These are phyloP conservation scores for Bos indicus DNA, from an alignment of 2,113 vertebrate species.

Conservation along the genomic window DNA sequence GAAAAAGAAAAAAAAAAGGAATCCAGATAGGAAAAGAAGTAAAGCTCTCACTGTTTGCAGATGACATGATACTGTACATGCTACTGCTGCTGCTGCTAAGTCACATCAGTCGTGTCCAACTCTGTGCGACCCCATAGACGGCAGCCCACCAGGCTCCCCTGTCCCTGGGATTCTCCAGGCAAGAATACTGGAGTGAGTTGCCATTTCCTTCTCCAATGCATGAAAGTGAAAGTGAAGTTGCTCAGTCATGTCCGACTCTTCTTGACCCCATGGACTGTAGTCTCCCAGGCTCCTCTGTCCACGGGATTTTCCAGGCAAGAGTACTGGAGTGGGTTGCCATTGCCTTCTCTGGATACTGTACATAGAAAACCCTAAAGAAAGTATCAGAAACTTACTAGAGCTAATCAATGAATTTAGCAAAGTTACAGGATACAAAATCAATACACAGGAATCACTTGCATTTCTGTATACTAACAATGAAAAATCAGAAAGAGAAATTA, in stretches of 20 bases:
- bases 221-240: too few species aligned
- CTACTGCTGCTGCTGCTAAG: too few species aligned
- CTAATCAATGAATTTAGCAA: background rate
- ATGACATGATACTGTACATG: background rate
- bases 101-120: accelerated
- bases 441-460: background rate
- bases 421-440: background rate
- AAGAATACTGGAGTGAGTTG: too few species aligned
- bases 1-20: background rate
- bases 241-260: too few species aligned
- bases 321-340: too few species aligned
- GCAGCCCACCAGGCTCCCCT: too few species aligned
- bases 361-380: background rate
- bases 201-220: too few species aligned
- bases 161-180: too few species aligned
- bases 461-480: background rate
- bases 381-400: background rate
- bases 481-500: background rate
- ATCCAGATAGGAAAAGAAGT: background rate
- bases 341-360: background rate
- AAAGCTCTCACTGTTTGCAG: background rate
- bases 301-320: too few species aligned
- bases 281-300: too few species aligned
- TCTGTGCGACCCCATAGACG: too few species aligned
- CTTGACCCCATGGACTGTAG: too few species aligned